Percentiles rank a stretch among this genome's conserved stretches.
These are phyloP conservation scores for Eumeta japonica DNA, from an alignment of 1,140 invertebrate species.

Conservation along the genomic window DNA sequence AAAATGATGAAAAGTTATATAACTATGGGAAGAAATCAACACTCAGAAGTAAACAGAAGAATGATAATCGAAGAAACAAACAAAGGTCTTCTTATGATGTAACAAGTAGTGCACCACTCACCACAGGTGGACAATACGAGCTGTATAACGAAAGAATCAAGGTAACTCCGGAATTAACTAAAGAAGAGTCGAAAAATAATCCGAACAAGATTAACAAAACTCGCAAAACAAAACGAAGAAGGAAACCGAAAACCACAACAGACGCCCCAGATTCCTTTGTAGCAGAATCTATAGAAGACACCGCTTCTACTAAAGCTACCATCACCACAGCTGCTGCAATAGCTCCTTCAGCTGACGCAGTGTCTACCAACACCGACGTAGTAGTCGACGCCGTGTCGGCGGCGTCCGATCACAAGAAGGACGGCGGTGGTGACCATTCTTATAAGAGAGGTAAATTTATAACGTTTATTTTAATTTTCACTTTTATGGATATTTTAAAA, in stretches of 20 bases:
- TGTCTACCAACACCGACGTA: slow-evolving; percentile 6
- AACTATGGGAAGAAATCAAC: background rate
- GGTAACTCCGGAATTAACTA: background rate
- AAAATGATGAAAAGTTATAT: background rate
- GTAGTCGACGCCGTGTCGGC: slow-evolving; percentile 24
- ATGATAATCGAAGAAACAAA: too few relatives aligned
- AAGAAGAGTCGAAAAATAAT: background rate
- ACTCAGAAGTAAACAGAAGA: too few relatives aligned
- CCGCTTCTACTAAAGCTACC: slow-evolving; percentile 4
- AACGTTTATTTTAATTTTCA: too few relatives aligned
- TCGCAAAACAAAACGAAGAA: slow-evolving; percentile 24
- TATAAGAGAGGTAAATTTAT: slow-evolving; percentile 29
- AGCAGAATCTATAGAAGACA: slow-evolving; percentile 12
- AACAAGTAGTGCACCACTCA: too few relatives aligned
- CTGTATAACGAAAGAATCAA: too few relatives aligned
- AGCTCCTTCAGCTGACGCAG: background rate
- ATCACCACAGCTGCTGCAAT: slow-evolving; percentile 6
- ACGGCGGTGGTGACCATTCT: slow-evolving; percentile 19
- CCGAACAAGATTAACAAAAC: background rate
- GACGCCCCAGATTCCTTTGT: slow-evolving; percentile 17
- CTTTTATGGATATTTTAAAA: too few relatives aligned
- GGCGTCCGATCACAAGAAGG: slow-evolving; percentile 25
- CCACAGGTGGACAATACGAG: too few relatives aligned
- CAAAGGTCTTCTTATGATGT: too few relatives aligned
- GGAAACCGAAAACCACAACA: slow-evolving; percentile 14